A percentile compares a stretch with the other conserved stretches of the same genome.
These are phyloP conservation scores for Parascotia fuliginaria DNA, from an alignment of 2,888 invertebrate genomes.

Conservation along the genomic window DNA sequence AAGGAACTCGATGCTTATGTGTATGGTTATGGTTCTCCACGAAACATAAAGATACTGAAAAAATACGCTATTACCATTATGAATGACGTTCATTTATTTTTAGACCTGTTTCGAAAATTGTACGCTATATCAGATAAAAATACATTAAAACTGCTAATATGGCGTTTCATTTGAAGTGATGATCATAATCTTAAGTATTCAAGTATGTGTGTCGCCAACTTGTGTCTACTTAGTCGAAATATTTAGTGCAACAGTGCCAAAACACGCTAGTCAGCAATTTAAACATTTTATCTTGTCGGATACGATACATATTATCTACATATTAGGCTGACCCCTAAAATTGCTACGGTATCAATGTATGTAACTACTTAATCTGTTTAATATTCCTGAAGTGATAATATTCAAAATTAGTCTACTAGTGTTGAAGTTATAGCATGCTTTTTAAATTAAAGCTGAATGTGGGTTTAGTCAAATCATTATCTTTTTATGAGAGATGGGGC, in stretches of 20 bases:
- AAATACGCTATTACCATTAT: background rate
- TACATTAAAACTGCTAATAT: conserved; percentile 11
- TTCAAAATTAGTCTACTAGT: no score
- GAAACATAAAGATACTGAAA: background rate
- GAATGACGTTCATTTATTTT: background rate
- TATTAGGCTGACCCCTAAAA: conserved; percentile 9
- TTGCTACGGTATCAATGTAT: conserved; percentile 2
- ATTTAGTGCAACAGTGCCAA: conserved; percentile 15
- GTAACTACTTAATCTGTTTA: conserved; percentile 1
- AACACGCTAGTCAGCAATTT: conserved; percentile 8
- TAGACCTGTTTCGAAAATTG: background rate
- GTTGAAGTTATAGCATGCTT: no score
- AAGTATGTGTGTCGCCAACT: conserved; percentile 28
- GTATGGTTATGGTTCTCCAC: no score
- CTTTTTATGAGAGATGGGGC: no score
- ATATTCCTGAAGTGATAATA: no score
- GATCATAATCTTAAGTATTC: conserved; percentile 4
- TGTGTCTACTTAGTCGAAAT: conserved; percentile 18
- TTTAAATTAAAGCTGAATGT: no score
- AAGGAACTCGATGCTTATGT: background rate
- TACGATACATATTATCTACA: no score
- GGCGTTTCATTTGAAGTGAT: conserved; percentile 4
- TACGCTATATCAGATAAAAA: background rate
- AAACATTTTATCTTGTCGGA: conserved; percentile 17
- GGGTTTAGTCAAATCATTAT: no score